phyloP scores from a whole-genome alignment of 2,888 invertebrate genomes.

The Sminthurinus aureus region DNA sequence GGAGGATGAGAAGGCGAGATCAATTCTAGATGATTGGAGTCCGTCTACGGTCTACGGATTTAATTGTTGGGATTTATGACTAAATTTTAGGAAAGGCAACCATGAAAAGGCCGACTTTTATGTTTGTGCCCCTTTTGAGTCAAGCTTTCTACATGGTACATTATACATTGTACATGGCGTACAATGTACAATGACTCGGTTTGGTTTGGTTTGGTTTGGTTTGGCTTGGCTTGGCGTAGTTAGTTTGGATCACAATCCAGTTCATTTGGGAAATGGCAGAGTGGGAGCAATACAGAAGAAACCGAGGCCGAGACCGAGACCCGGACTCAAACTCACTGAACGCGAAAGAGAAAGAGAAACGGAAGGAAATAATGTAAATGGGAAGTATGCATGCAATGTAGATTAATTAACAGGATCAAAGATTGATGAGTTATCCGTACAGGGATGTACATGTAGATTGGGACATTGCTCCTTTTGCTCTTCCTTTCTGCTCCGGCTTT shows the following conservation, averaged over 20 bases:
- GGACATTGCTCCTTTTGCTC: constrained; percentile 6
- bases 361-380: constrained; percentile 16
- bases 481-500: not conserved
- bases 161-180: too few species aligned
- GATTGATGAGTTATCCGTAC: constrained; percentile 37
- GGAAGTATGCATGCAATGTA: constrained; percentile 18
- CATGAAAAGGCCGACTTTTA: constrained; percentile 1
- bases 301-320: not conserved
- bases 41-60: not conserved
- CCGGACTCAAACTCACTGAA: not conserved
- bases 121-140: not conserved
- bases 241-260: too few species aligned
- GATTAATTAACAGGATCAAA: constrained; percentile 45
- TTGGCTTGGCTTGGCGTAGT: too few species aligned
- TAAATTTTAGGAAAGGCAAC: not conserved
- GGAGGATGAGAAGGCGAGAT: not conserved
- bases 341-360: constrained; percentile 17
- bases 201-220: too few species aligned
- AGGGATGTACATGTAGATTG: not conserved
- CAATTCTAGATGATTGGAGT: not conserved
- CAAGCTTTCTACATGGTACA: not conserved
- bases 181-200: too few species aligned
- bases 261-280: constrained; percentile 3
- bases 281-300: not conserved
- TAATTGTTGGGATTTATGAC: not conserved